These are phyloP conservation scores for Dryoscopus gambensis DNA, from an alignment of 2,113 vertebrate species.

Conservation along the genomic window DNA sequence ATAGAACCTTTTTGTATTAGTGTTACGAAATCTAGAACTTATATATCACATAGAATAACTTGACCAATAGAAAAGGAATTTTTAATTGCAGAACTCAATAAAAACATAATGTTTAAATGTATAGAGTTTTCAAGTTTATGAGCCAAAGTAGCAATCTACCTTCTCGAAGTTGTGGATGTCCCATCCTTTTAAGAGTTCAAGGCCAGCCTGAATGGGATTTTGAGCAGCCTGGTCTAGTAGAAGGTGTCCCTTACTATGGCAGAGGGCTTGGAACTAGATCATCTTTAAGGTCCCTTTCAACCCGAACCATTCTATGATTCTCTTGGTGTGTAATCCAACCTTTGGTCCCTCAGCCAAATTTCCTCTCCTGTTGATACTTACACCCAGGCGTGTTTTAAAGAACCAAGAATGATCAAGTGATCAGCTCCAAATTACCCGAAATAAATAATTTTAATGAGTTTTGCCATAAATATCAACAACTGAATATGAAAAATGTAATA, in stretches of 20 bases:
- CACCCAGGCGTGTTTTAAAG: not conserved
- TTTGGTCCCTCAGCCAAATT: not conserved
- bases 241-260: not conserved
- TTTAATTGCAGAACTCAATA: not conserved
- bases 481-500: not conserved
- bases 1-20: not conserved
- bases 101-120: not conserved
- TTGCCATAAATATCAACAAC: not conserved
- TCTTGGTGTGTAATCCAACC: not conserved
- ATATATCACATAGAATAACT: not conserved
- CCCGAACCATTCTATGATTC: not conserved
- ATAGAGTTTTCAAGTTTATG: not conserved
- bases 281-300: not conserved
- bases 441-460: not conserved
- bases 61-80: not conserved
- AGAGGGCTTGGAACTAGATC: not conserved
- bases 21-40: not conserved
- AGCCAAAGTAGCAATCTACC: not conserved
- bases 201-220: not conserved
- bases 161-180: fast-evolving
- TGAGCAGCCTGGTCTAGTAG: not conserved
- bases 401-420: not conserved
- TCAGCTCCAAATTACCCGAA: not conserved
- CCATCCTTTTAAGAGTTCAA: not conserved
- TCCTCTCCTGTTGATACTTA: not conserved